Evolutionary conservation across 2,888 invertebrate genomes (phyloP).

Genomic region (Campoletis raptor): DNA sequence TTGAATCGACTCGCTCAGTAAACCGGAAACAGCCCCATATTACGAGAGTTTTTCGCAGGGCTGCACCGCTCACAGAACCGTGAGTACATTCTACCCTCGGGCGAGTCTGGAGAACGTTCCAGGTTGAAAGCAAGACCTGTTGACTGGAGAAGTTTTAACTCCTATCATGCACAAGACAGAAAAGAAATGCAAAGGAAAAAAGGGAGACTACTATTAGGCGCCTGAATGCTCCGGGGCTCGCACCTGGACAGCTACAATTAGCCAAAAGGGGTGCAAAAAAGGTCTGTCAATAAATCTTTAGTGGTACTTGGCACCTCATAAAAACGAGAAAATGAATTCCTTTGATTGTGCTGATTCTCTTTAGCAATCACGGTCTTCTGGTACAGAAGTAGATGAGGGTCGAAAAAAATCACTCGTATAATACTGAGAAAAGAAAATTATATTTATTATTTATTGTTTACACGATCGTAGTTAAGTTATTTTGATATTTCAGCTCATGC

Average conservation of each 20-base stretch:
- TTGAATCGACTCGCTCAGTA: conserved; percentile 8
- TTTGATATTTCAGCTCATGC: too few species aligned
- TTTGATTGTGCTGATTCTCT: neutral
- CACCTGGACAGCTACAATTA: conserved; percentile 48
- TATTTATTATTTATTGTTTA: neutral
- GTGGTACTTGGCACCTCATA: neutral
- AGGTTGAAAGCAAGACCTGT: conserved; percentile 62
- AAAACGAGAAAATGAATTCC: neutral
- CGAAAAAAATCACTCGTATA: neutral
- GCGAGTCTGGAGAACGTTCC: conserved; percentile 54
- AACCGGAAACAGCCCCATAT: conserved; percentile 10
- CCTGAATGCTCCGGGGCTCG: neutral
- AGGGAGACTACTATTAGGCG: conserved; percentile 1
- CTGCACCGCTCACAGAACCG: neutral
- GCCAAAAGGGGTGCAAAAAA: neutral
- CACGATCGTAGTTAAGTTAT: neutral
- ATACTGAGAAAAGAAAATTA: neutral
- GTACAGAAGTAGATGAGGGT: neutral
- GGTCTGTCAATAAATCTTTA: conserved; percentile 28
- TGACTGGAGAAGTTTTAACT: conserved; percentile 34
- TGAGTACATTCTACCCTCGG: conserved; percentile 14
- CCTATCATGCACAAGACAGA: conserved; percentile 16
- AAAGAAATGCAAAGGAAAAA: conserved; percentile 8
- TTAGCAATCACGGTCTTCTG: neutral
- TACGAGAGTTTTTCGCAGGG: conserved; percentile 11